These are phyloP conservation scores for Calephelis perditalis DNA, from an alignment of 2,888 invertebrate genomes.

Conservation along the genomic window DNA sequence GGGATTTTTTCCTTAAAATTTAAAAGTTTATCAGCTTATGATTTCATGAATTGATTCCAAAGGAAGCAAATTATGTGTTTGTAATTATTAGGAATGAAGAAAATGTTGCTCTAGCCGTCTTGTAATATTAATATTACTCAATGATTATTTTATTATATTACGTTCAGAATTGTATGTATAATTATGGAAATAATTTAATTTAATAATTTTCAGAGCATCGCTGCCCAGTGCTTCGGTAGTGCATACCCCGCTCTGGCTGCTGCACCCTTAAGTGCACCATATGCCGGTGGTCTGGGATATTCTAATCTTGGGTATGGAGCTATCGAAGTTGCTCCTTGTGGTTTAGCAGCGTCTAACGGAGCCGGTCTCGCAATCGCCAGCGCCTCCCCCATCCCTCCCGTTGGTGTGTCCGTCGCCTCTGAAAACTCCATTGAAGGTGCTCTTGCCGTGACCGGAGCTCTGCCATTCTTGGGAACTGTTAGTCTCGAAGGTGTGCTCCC, in stretches of 20 bases:
- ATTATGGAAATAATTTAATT: not conserved
- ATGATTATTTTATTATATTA: not conserved
- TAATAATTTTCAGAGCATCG: constrained; percentile 24
- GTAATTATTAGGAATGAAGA: too few species aligned
- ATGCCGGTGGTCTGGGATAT: not conserved
- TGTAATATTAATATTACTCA: not conserved
- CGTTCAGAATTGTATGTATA: not conserved
- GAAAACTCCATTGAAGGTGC: constrained; percentile 39
- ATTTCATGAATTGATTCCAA: too few species aligned
- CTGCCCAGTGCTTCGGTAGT: constrained; percentile 24
- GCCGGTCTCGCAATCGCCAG: constrained; percentile 33
- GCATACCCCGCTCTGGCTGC: constrained; percentile 15
- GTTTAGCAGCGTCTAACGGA: constrained; percentile 14
- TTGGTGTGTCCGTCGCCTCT: constrained; percentile 38
- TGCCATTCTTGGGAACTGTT: constrained; percentile 38
- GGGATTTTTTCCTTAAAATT: too few species aligned
- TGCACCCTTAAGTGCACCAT: constrained; percentile 13
- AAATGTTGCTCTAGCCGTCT: too few species aligned
- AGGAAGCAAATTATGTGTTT: too few species aligned
- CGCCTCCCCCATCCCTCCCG: constrained; percentile 36
- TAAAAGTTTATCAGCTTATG: too few species aligned
- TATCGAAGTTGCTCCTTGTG: not conserved
- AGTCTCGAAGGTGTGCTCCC: constrained; percentile 34
- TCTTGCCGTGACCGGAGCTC: constrained; percentile 33
- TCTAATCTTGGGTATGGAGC: not conserved